A percentile compares a stretch with the other conserved stretches of the same genome.
These are phyloP conservation scores for Aspidiotus rigidus DNA, from an alignment of 2,888 invertebrate species.

Conservation along the genomic window DNA sequence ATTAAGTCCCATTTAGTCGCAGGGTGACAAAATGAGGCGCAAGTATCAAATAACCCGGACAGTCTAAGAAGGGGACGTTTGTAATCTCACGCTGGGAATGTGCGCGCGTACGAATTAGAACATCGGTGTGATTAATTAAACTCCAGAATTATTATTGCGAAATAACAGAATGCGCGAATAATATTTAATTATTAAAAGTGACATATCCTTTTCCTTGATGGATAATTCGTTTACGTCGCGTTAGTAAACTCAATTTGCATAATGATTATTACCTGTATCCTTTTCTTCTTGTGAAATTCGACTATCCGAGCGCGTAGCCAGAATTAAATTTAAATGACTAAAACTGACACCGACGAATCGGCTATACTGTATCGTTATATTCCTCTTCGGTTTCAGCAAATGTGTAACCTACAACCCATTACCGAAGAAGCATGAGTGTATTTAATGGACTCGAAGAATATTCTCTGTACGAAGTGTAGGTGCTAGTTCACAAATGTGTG, in stretches of 20 bases:
- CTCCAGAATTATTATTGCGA: neutral
- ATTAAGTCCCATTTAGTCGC: no score
- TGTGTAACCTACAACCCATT: no score
- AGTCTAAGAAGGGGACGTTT: no score
- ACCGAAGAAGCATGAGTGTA: no score
- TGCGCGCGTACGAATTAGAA: no score
- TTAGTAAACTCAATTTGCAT: conserved; percentile 4
- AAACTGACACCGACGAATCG: conserved; percentile 2
- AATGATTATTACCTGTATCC: neutral
- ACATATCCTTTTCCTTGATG: neutral
- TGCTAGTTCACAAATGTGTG: no score
- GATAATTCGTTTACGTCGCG: conserved; percentile 2
- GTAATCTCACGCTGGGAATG: no score
- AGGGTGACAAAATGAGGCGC: no score
- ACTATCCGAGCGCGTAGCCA: neutral
- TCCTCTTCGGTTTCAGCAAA: no score
- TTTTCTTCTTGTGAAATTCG: neutral
- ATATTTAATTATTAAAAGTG: conserved; percentile 4
- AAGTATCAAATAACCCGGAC: no score
- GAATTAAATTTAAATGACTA: neutral
- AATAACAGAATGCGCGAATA: neutral
- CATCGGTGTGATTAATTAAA: neutral
- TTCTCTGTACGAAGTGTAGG: no score
- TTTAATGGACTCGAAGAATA: no score
- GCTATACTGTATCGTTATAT: neutral